Evolutionary conservation across 2,113 vertebrate species (phyloP), one percentile per base, ranked within the genome.

Genomic region (Proterorhinus semilunaris): DNA sequence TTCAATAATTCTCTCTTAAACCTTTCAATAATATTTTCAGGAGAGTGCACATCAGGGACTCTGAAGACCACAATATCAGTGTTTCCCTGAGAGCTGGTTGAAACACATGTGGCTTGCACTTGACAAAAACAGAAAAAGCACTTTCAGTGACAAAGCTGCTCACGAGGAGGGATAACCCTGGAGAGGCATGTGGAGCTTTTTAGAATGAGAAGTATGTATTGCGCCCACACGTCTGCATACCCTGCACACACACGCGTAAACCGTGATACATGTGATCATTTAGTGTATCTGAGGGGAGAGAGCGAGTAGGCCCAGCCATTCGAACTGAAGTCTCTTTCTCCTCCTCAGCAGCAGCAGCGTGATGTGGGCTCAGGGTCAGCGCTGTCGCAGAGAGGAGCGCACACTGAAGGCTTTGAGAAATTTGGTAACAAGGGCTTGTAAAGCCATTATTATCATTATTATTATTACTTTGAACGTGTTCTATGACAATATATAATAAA

Each of bases 161-260:
- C 74, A 81, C 36, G 51, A 75, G 76, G 66, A 80, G 69, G 57
- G 61, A 76, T 83, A 76, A 81, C 83, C 74, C 67, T 27, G 75
- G 61, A 50, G 55, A 79, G 75, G 69, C 76, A 72, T 63, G 36
- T 75, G 46, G n/a, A 62, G 52, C 71, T 78, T 72, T 58, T 74
- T 66, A 74, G 58, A 76, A 78, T 65, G 68, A 81, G 51, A 73
- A 44, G 63, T 73, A 72, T 64, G 68, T 76, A 21, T 58, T 68
- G 58, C 36, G 13, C 42, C 7, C 65, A 44, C 59, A 11, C 8
- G 11, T 21, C 9, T 62, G 36, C 64, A 63, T 66, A 70, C 76
- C 51, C n/a, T 3, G 27, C 27, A 36, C 66, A 72, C 65, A 50
- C 45, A 69, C 36, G 15, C 43, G 43, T 48, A 8, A 58, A 59